Base-by-base conservation (phyloP, 2,113 vertebrate genomes). In the Pogonocichla stellata region DNA sequence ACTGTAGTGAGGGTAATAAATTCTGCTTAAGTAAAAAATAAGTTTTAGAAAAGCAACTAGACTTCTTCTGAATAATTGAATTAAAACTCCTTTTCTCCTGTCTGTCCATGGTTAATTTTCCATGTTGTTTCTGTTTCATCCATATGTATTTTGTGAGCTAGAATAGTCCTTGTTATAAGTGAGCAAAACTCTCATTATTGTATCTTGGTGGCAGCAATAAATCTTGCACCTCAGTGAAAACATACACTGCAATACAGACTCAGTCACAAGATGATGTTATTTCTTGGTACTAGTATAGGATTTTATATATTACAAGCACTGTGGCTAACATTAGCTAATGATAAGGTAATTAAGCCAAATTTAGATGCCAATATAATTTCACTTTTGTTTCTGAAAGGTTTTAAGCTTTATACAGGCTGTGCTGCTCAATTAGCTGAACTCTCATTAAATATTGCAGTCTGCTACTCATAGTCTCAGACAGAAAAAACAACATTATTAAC, bases 331-430 rank as follows among this genome's bases (percentile, higher is more conserved):
- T 90, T 92, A 96, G 54, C 60, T 91, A 86, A 86, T 84, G 48
- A 88, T 88, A 95, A 88, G 25, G 72, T 64, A 91, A 97, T 95
- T 89, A 93, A 89, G 64, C 28, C 47, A 91, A 90, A 87, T 74
- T 90, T 61, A 91, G 65, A 74, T 72, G 47, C 50, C 73, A 80
- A 80, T 92, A 64, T 86, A 64, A 88, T 85, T 89, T 74, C 14
- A 65, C 67, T 92, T 92, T 80, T 56, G 31, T 60, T 64, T 70
- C 70, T 91, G 62, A 88, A 91, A 69, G 43, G 19, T 88, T 91
- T 92, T 54, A 86, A 91, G 86, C 56, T 89, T 74, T 66, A 60
- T 17, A 53, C 16, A 86, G 43, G n/a, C 77, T 85, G 11, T 5
- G 20, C 79, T 16, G 3, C 61, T 93, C 92, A 88, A 56, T 97